Evolutionary conservation across 2,113 vertebrate genomes (phyloP).

Genomic region (Romanogobio albipinnatus): DNA sequence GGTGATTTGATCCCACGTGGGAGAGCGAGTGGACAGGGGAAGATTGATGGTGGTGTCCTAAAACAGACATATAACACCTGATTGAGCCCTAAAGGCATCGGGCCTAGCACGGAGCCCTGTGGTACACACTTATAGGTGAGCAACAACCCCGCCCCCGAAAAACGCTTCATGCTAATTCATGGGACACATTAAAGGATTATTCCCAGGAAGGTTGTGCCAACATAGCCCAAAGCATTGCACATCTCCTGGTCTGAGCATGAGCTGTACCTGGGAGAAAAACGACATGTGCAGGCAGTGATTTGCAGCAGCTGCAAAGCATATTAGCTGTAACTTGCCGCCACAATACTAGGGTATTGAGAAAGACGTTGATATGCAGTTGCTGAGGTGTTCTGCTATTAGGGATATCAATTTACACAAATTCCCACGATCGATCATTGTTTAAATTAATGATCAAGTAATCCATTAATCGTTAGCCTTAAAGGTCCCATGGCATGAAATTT

Average conservation of each 20-base stretch:
- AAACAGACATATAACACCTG: conserved; percentile 77
- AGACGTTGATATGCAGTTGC: not conserved
- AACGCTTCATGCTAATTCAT: conserved; percentile 70
- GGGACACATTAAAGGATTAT: conserved; percentile 74
- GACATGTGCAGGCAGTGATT: conserved; percentile 67
- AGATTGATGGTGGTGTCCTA: conserved; percentile 77
- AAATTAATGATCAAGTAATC: no score
- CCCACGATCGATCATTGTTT: no score
- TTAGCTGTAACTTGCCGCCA: conserved; percentile 31
- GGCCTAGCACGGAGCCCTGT: conserved; percentile 60
- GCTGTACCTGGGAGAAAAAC: conserved; percentile 71
- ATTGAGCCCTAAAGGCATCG: conserved; percentile 72
- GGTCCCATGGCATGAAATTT: no score
- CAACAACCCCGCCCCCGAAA: conserved; percentile 53
- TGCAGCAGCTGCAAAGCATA: conserved; percentile 68
- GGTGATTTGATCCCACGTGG: conserved; percentile 68
- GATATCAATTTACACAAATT: no score
- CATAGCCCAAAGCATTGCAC: conserved; percentile 68
- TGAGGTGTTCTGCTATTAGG: not conserved
- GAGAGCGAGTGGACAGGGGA: conserved; percentile 63
- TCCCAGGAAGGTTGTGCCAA: conserved; percentile 68
- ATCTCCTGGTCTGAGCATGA: conserved; percentile 74
- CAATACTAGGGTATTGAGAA: not conserved
- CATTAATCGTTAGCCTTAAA: no score
- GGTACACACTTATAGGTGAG: conserved; percentile 69